Evolutionary conservation across 2,888 invertebrate species (phyloP).

Genomic region (Podotricha telesiphe): DNA sequence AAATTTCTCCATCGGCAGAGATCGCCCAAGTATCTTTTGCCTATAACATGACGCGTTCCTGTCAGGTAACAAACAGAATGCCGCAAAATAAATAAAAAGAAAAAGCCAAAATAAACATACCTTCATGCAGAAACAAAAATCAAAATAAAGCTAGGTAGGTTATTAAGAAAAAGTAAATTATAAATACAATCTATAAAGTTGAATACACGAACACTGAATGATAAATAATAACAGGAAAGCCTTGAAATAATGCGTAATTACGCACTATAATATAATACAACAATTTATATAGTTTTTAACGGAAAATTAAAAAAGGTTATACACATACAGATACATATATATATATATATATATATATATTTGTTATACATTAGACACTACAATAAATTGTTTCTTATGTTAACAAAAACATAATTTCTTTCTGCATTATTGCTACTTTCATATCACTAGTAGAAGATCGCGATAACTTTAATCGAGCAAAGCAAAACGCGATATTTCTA

Average conservation of each 20-base stretch:
- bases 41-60: conserved; percentile 92
- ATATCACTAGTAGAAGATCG: no score
- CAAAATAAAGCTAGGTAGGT: not conserved
- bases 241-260: not conserved
- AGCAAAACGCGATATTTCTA: no score
- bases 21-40: conserved; percentile 97
- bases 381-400: no score
- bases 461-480: no score
- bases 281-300: no score
- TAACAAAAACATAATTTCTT: no score
- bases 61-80: conserved; percentile 17
- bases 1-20: conserved; percentile 98
- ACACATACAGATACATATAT: no score
- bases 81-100: conserved; percentile 15
- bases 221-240: not conserved
- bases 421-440: no score
- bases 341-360: no score
- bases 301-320: no score
- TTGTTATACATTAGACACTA: no score
- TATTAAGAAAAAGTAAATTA: not conserved
- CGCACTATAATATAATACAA: no score
- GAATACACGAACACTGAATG: not conserved
- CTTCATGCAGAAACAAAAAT: conserved; percentile 6
- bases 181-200: not conserved
- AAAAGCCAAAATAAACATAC: conserved; percentile 27